These are phyloP conservation scores for Cylloceria caligata DNA, from an alignment of 2,888 invertebrate genomes.

Conservation along the genomic window DNA sequence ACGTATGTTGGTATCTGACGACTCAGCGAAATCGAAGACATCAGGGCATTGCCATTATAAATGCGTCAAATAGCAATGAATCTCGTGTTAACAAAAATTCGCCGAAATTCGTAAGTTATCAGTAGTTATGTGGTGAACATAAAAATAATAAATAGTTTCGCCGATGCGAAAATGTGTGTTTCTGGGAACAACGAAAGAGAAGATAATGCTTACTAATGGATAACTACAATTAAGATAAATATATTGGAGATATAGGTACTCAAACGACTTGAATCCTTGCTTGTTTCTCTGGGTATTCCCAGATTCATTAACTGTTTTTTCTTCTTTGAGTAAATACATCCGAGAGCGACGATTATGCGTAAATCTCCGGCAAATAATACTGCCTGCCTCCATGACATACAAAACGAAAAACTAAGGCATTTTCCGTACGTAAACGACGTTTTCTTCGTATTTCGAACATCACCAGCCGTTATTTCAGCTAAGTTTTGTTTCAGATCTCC, in stretches of 20 bases:
- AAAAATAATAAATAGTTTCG: constrained; percentile 77
- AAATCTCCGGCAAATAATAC: constrained; percentile 69
- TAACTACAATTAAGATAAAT: constrained; percentile 68
- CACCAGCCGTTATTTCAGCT: neutral
- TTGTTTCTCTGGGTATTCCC: no score
- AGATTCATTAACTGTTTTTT: constrained; percentile 66
- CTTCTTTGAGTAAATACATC: constrained; percentile 13
- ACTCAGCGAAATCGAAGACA: neutral
- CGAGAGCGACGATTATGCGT: constrained; percentile 33
- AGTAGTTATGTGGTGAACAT: neutral
- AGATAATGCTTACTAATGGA: constrained; percentile 35
- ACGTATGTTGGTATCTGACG: neutral
- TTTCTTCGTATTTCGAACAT: neutral
- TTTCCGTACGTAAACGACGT: neutral
- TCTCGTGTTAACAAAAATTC: constrained; percentile 19
- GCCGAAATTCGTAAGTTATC: constrained; percentile 29
- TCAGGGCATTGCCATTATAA: neutral
- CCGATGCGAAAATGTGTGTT: constrained; percentile 63
- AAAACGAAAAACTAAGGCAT: constrained; percentile 18
- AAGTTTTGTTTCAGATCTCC: neutral
- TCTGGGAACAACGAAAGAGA: constrained; percentile 13
- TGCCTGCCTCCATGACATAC: constrained; percentile 60
- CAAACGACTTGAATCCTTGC: constrained; percentile 64
- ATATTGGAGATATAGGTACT: constrained; percentile 48
- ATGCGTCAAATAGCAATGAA: constrained; percentile 12